Evolutionary conservation across 2,113 vertebrate species (phyloP).

Genomic region (Athene cunicularia): DNA sequence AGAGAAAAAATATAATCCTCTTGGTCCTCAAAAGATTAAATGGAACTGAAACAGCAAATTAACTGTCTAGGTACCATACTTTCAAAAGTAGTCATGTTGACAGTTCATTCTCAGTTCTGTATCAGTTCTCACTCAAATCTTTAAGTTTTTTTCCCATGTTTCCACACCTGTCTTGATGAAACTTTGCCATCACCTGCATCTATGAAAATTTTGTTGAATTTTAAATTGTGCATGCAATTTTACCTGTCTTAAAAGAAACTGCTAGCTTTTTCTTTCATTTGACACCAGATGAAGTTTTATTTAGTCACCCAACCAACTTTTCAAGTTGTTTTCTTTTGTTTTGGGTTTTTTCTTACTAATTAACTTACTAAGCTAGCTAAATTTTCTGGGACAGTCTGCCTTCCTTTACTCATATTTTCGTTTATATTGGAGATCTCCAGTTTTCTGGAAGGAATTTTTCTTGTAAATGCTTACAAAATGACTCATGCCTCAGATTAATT

Average conservation of each 20-base stretch:
- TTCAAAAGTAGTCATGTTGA: not conserved
- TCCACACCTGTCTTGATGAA: not conserved
- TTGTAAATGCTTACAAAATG: not conserved
- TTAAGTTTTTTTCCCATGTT: not conserved
- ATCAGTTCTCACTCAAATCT: not conserved
- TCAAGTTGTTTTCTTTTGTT: not conserved
- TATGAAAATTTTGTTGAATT: not conserved
- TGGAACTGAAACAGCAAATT: not conserved
- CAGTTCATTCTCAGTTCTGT: not conserved
- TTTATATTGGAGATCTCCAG: not conserved
- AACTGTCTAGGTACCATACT: not conserved
- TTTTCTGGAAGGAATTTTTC: not conserved
- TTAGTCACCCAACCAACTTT: not conserved
- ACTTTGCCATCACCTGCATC: not conserved
- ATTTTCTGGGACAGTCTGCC: not conserved
- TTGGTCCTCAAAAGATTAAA: not conserved
- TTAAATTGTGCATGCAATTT: not conserved
- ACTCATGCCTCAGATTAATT: not conserved
- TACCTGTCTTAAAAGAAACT: not conserved
- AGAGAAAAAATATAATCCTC: not conserved
- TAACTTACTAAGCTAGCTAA: not conserved
- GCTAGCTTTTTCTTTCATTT: not conserved
- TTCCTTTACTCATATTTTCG: not conserved
- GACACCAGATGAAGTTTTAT: not conserved
- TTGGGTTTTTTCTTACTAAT: accelerated